A percentile compares a stretch with the other conserved stretches of the same genome.
Evolutionary conservation across 1,140 invertebrate genomes (phyloP).

Genomic region (Trichomalopsis sarcophagae): DNA sequence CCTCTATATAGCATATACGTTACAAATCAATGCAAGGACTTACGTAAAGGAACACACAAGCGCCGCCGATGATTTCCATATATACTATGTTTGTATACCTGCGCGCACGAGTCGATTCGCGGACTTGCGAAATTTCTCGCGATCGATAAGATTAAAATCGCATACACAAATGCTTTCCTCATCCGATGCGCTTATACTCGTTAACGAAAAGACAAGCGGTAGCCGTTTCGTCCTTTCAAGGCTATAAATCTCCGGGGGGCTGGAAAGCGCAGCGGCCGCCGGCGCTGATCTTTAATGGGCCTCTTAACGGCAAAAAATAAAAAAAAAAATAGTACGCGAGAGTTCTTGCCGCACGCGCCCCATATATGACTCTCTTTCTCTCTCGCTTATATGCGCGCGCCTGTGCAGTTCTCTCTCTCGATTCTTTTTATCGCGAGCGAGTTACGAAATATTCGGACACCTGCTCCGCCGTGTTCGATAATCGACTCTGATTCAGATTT

Average conservation of each 20-base stretch:
- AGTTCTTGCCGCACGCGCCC: not conserved
- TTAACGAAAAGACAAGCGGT: slow-evolving; percentile 12
- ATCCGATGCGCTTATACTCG: not conserved
- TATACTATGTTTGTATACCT: not conserved
- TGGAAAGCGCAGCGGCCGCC: not conserved
- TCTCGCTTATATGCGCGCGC: too few relatives aligned
- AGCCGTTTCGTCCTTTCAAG: slow-evolving; percentile 2
- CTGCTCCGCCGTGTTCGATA: slow-evolving; percentile 28
- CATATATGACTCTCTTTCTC: slow-evolving; percentile 25
- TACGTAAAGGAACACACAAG: not conserved
- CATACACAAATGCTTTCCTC: too few relatives aligned
- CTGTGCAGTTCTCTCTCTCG: too few relatives aligned
- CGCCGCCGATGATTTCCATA: not conserved
- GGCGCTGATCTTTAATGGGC: slow-evolving; percentile 12
- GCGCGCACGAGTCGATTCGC: not conserved
- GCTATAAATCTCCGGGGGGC: slow-evolving; percentile 18
- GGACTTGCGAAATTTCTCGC: not conserved
- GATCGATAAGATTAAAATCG: slow-evolving; percentile 27
- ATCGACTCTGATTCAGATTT: not conserved
- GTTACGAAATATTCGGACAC: slow-evolving; percentile 26
- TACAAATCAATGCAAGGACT: not conserved
- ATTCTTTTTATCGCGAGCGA: not conserved
- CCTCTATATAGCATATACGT: not conserved
- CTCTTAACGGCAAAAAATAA: not conserved
- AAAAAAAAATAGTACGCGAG: slow-evolving; percentile 11